These are phyloP conservation scores for Dicycla oo DNA, from an alignment of 2,888 invertebrate species.

Conservation along the genomic window DNA sequence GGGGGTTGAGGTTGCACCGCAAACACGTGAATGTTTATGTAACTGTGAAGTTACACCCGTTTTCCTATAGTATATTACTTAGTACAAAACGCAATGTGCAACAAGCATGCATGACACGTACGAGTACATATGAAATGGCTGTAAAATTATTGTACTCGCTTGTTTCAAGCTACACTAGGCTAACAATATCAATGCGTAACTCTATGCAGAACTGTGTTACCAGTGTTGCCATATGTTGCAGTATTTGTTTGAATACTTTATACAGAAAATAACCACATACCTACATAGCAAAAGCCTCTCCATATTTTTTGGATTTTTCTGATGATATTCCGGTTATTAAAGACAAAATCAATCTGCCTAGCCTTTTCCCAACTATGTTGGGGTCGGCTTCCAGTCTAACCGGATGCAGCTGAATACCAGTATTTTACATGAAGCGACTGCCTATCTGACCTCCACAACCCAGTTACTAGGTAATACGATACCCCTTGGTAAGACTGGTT, in stretches of 20 bases:
- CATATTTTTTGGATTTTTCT: neutral
- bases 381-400: no score
- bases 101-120: neutral
- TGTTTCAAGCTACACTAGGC: constrained; percentile 52
- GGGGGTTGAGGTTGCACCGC: neutral
- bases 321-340: neutral
- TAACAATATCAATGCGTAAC: constrained; percentile 52
- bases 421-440: no score
- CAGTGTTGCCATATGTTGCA: constrained; percentile 31
- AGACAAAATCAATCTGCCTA: no score
- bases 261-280: neutral
- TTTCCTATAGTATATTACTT: no score
- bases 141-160: constrained; percentile 52
- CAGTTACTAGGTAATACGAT: no score
- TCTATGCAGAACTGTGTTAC: constrained; percentile 31
- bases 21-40: no score
- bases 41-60: neutral
- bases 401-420: no score
- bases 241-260: constrained; percentile 12
- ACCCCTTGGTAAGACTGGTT: no score
- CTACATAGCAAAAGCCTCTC: neutral
- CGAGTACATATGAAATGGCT: constrained; percentile 46
- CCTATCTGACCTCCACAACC: no score
- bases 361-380: no score
- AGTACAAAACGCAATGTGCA: constrained; percentile 7